These are phyloP conservation scores for Entomobrya proxima DNA, from an alignment of 2,888 invertebrate genomes.

Conservation along the genomic window DNA sequence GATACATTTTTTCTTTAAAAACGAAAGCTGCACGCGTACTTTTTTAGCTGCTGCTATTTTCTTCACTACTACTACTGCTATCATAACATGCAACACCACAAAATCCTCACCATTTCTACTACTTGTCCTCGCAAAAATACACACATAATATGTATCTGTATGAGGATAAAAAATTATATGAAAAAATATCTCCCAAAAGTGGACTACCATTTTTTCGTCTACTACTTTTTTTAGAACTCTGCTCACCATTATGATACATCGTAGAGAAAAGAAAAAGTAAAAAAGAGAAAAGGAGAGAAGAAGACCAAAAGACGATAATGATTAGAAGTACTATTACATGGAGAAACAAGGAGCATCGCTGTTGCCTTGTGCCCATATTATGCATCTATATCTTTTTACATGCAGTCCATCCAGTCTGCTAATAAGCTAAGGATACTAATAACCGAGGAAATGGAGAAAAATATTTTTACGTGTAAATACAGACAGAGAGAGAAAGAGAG, in stretches of 20 bases:
- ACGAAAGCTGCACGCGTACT: conserved; percentile 1
- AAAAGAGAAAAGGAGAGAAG: background rate
- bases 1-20: too few relatives aligned
- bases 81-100: conserved; percentile 11
- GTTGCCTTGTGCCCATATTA: background rate
- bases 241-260: conserved; percentile 52
- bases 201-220: background rate
- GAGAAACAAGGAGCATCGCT: conserved; percentile 25
- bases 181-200: background rate
- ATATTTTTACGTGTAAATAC: background rate
- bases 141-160: background rate
- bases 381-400: background rate
- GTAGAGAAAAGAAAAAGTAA: conserved; percentile 5
- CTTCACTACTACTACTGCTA: conserved; percentile 19
- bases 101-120: background rate
- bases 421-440: background rate
- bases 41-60: background rate
- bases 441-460: background rate
- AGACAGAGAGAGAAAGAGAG: background rate
- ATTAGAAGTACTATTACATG: conserved; percentile 8
- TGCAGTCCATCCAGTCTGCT: background rate
- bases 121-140: conserved; percentile 18
- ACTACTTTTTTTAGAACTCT: conserved; percentile 27
- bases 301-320: conserved; percentile 1
- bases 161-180: background rate